phyloP scores from a whole-genome alignment of 1,140 invertebrate genomes.

The Notospermus geniculatus region DNA sequence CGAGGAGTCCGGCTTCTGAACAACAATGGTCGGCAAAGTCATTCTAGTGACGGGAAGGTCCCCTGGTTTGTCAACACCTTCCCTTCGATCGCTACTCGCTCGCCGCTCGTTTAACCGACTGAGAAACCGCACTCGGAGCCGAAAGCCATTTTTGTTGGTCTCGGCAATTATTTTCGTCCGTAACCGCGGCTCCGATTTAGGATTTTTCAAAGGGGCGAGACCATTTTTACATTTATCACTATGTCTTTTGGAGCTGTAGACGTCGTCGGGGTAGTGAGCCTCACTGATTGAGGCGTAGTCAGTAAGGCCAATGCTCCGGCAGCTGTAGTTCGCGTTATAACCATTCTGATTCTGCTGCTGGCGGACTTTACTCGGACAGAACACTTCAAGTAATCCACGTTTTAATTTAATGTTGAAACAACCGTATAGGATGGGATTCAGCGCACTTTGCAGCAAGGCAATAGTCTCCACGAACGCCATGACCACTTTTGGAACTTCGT shows the following conservation, averaged over 20 bases:
- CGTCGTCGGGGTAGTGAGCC: constrained; percentile 14
- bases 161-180: constrained; percentile 34
- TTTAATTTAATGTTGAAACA: constrained; percentile 55
- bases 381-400: constrained; percentile 35
- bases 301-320: constrained; percentile 12
- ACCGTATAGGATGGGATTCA: constrained; percentile 57
- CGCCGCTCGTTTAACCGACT: too few relatives aligned
- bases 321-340: constrained; percentile 9
- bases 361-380: constrained; percentile 26
- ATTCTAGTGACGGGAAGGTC: too few relatives aligned
- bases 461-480: constrained; percentile 53
- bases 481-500: constrained; percentile 46
- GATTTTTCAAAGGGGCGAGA: constrained; percentile 17
- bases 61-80: too few relatives aligned
- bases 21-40: too few relatives aligned
- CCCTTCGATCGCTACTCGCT: too few relatives aligned
- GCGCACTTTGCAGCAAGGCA: constrained; percentile 55
- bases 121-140: constrained; percentile 35
- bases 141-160: constrained; percentile 41
- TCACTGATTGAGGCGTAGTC: constrained; percentile 22
- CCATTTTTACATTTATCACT: too few relatives aligned
- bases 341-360: constrained; percentile 4
- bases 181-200: constrained; percentile 7
- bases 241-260: constrained; percentile 20
- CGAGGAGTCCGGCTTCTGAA: too few relatives aligned